phyloP scores from a whole-genome alignment of 1,140 invertebrate genomes.

The Orussus abietinus region DNA sequence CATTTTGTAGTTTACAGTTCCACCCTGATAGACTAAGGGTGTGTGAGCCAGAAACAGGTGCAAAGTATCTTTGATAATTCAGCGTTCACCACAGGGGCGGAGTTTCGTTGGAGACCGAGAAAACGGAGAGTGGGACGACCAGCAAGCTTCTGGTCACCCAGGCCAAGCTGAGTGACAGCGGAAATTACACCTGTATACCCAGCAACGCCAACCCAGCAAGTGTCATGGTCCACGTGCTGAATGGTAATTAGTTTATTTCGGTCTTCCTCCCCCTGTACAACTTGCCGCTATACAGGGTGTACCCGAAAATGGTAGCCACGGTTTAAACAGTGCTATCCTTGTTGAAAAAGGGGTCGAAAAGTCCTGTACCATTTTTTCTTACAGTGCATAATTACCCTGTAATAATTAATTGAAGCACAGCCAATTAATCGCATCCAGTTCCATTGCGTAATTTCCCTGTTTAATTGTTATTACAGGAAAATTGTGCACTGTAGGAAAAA shows the following conservation, averaged over 20 bases:
- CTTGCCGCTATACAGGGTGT: conserved; percentile 7
- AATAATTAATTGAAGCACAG: not conserved
- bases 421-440: conserved; percentile 21
- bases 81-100: conserved; percentile 60
- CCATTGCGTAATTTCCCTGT: no score
- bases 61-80: conserved; percentile 49
- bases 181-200: conserved; percentile 85
- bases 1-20: no score
- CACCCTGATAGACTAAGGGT: no score
- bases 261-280: not conserved
- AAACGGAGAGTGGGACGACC: conserved; percentile 81
- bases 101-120: conserved; percentile 87
- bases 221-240: conserved; percentile 83
- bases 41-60: conserved; percentile 5
- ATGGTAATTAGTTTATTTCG: conserved; percentile 63
- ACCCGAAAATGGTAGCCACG: no score
- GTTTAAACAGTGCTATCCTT: no score
- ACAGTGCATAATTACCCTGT: not conserved
- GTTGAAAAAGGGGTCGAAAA: no score
- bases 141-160: conserved; percentile 85
- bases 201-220: conserved; percentile 83
- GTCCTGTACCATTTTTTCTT: conserved; percentile 1
- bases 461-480: no score
- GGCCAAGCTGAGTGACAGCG: conserved; percentile 78
- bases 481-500: no score